Conservation (phyloP, 2,113 vertebrate species). For the Orientallactaga bullata region DNA sequence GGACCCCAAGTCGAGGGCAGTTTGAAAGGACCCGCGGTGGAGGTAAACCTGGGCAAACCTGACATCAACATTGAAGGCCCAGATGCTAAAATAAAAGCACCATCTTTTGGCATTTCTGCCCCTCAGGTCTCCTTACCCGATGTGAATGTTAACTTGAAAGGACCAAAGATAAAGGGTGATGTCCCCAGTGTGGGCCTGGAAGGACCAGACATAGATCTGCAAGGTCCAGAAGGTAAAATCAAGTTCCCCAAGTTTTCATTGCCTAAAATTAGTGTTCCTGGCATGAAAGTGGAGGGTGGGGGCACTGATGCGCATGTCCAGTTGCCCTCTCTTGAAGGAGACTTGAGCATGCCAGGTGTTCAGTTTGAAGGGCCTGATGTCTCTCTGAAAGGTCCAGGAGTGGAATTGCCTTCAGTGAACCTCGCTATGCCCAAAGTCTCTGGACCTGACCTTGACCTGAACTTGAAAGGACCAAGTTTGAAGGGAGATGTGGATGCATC, state of each 20-base stretch:
- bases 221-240: slow-evolving; percentile 83
- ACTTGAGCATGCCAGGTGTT: neutral
- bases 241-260: slow-evolving; percentile 83
- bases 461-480: slow-evolving; percentile 86
- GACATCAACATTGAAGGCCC: slow-evolving; percentile 77
- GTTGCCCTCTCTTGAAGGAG: slow-evolving; percentile 73
- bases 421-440: slow-evolving; percentile 79
- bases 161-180: slow-evolving; percentile 83
- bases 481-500: slow-evolving; percentile 80
- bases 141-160: slow-evolving; percentile 84
- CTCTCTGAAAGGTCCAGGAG: slow-evolving; percentile 80
- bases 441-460: slow-evolving; percentile 81
- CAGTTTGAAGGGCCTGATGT: slow-evolving; percentile 45
- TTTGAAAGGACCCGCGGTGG: slow-evolving; percentile 52
- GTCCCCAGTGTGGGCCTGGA: slow-evolving; percentile 79
- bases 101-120: slow-evolving; percentile 80
- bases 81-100: slow-evolving; percentile 74
- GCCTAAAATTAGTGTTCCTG: slow-evolving; percentile 73
- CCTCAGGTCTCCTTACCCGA: slow-evolving; percentile 82
- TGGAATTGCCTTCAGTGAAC: slow-evolving; percentile 77
- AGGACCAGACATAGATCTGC: slow-evolving; percentile 78
- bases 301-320: slow-evolving; percentile 60
- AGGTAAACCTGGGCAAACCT: slow-evolving; percentile 40
- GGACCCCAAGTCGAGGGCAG: slow-evolving; percentile 79
- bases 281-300: slow-evolving; percentile 66